Base-by-base conservation (phyloP, 2,888 invertebrate species). In the Morpho deidamia region DNA sequence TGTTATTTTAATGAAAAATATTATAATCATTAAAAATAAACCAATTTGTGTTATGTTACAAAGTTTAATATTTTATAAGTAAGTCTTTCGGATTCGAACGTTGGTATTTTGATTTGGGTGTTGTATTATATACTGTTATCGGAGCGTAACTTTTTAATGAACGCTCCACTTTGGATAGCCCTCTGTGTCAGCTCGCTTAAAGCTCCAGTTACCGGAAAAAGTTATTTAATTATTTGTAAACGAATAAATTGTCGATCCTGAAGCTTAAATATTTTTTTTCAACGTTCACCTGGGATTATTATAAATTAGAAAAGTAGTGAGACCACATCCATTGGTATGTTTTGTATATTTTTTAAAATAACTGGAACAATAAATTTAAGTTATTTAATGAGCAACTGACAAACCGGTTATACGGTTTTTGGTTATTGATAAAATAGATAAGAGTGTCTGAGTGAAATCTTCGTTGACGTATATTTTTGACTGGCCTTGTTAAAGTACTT, bases 91-190 rank as follows among this genome's bases (percentile, higher is more conserved):
- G 42, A 37, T 42, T 42, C 42, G 49, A 49, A 37, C 49, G 49
- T 49, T 35, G 49, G 42, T 49, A 42, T 42, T 48, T 49, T 49
- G 49, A 49, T 49, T 49, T 49, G 49, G 49, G 49, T 49, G 49
- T 49, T 48, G 49, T 51, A 54, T 59, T 61, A 59, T 62, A 55
- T 58, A 55, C 47, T 58, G 58, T 63, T 55, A 58, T 56, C 56
- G 49, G 50, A 51, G 56, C 59, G 56, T 56, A 56, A 59, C 56
- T 56, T 56, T 56, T 59, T 59, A 59, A 59, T 59, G 59, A 59
- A 59, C 54, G 54, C 51, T 60, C 55, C 51, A 51, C 56, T 61
- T 63, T 56, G 59, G 53, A 56, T 56, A 61, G 59, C 59, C 58
- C 59, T 56, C 60, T 63, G 57, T 59, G 54, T 56, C 55, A 55